These are phyloP conservation scores for Cyanistes caeruleus DNA, from an alignment of 2,113 vertebrate genomes.

Conservation along the genomic window DNA sequence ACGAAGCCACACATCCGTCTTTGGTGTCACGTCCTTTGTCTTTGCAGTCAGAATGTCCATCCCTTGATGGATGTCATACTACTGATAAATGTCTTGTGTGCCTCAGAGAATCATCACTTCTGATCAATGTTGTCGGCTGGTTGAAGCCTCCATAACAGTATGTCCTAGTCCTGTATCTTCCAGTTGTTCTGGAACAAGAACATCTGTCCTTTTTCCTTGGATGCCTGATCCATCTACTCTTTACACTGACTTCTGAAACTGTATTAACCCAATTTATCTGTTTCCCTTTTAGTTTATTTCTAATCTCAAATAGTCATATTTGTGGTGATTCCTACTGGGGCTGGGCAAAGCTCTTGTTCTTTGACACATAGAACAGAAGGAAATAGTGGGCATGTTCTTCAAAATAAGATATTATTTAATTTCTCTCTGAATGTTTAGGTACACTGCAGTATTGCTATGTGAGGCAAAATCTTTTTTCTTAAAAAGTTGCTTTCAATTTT, in stretches of 20 bases:
- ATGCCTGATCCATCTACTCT: neutral
- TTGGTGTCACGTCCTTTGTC: neutral
- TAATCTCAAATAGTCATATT: neutral
- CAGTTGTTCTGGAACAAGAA: neutral
- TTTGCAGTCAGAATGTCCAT: neutral
- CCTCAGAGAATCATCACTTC: neutral
- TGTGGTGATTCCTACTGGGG: neutral
- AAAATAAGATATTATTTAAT: neutral
- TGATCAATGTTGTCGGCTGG: neutral
- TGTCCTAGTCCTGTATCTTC: neutral
- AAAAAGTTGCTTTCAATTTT: neutral
- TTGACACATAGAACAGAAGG: neutral
- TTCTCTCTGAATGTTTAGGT: neutral
- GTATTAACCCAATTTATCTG: neutral
- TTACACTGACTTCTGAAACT: slow-evolving; percentile 7
- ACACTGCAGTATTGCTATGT: neutral
- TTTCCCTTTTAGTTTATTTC: neutral
- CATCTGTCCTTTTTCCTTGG: neutral
- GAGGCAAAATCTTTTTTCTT: neutral
- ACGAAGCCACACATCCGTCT: accelerated
- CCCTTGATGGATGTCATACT: neutral
- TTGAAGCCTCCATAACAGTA: neutral
- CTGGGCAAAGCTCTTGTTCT: neutral
- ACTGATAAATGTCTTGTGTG: neutral
- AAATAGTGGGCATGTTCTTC: neutral